Conservation (phyloP, 2,888 invertebrate species). For the Aricia artaxerxes region DNA sequence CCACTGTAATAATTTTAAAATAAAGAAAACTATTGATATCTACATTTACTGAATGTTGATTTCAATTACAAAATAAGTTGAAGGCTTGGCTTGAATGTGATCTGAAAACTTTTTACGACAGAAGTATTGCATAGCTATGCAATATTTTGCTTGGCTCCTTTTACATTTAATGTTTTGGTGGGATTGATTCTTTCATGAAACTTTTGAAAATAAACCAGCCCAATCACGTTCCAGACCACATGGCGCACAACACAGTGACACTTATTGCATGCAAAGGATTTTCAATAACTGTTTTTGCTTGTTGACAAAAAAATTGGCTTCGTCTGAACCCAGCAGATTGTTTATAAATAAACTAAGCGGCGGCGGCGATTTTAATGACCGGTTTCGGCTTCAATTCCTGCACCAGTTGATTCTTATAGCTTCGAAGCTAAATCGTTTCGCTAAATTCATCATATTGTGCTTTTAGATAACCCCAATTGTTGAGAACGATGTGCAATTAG, state of each 20-base stretch:
- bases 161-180: too few relatives aligned
- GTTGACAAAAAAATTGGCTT: conserved; percentile 33
- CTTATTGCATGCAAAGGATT: conserved; percentile 34
- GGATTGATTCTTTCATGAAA: too few relatives aligned
- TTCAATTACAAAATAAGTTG: too few relatives aligned
- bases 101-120: too few relatives aligned
- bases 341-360: background rate
- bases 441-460: background rate
- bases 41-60: too few relatives aligned
- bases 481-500: background rate
- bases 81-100: too few relatives aligned
- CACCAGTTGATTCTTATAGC: background rate
- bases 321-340: conserved; percentile 26
- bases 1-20: too few relatives aligned
- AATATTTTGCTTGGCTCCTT: too few relatives aligned
- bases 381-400: background rate
- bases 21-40: too few relatives aligned
- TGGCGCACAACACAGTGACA: conserved; percentile 37
- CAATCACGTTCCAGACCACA: conserved; percentile 34
- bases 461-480: background rate
- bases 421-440: background rate
- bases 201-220: conserved; percentile 32
- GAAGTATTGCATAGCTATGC: too few relatives aligned
- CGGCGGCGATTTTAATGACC: background rate
- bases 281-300: conserved; percentile 34